These are phyloP conservation scores for human DNA, from an alignment of 2,113 vertebrate genomes.

Conservation along the genomic window DNA sequence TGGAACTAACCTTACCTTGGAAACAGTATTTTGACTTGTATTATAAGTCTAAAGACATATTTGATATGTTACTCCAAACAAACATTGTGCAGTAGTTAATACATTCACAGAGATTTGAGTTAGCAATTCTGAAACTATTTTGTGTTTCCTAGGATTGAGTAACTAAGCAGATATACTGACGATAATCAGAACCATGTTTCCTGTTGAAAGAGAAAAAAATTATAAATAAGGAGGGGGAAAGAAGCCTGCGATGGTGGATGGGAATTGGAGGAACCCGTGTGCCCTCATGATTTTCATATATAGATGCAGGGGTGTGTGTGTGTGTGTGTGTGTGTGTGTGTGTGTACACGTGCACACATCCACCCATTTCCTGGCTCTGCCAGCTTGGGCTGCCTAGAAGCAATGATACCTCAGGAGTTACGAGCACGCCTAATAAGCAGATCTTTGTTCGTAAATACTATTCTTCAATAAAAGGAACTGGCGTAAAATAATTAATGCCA, in stretches of 20 bases:
- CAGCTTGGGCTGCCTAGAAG: not conserved
- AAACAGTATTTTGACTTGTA: not conserved
- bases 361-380: not conserved
- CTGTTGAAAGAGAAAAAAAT: not conserved
- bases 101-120: not conserved
- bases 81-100: not conserved
- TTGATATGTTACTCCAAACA: not conserved
- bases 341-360: accelerated
- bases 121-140: not conserved
- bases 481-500: not conserved
- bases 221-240: not conserved
- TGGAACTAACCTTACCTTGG: not conserved
- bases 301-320: not conserved
- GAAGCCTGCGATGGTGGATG: not conserved
- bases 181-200: not conserved
- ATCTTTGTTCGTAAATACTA: not conserved
- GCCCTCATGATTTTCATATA: not conserved
- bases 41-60: not conserved
- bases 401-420: not conserved
- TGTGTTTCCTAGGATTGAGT: not conserved
- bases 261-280: not conserved
- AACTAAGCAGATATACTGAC: not conserved
- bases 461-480: not conserved
- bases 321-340: not conserved
- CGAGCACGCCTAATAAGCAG: not conserved